A percentile compares a stretch with the other conserved stretches of the same genome.
Conservation (phyloP, 2,797 vertebrate species). For the Ctenochaetus hawaiiensis region DNA sequence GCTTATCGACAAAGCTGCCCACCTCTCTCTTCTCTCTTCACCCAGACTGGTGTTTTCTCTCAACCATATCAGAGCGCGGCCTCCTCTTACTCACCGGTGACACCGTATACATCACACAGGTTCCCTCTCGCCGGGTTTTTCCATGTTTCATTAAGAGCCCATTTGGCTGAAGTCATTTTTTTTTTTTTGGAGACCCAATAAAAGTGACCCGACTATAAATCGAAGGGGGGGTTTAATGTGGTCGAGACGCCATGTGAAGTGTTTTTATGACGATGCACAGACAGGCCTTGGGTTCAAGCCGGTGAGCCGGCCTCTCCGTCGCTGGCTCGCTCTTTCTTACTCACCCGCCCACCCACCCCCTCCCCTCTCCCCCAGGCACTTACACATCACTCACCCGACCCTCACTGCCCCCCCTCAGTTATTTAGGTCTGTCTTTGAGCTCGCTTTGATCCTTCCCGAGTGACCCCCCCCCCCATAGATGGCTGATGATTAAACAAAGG, state of each 20-base stretch:
- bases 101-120: constrained; percentile 13
- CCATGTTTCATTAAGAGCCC: constrained; percentile 62
- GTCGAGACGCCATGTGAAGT: constrained; percentile 45
- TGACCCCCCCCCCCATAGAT: constrained; percentile 27
- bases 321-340: neutral
- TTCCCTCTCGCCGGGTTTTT: constrained; percentile 2
- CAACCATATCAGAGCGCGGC: constrained; percentile 34
- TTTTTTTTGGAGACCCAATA: constrained; percentile 37
- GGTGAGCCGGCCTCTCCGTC: constrained; percentile 22
- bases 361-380: neutral
- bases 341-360: neutral
- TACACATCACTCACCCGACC: constrained; percentile 52
- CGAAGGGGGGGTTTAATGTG: constrained; percentile 51
- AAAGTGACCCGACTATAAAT: constrained; percentile 70
- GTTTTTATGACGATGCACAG: constrained; percentile 61
- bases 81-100: constrained; percentile 51
- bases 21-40: neutral
- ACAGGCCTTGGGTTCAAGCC: constrained; percentile 43
- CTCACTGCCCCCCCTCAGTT: constrained; percentile 37
- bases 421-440: constrained; percentile 54
- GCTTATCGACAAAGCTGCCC: constrained; percentile 8
- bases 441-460: constrained; percentile 61
- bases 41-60: constrained; percentile 34
- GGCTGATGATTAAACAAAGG: constrained; percentile 60
- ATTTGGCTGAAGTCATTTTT: constrained; percentile 61